Evolutionary conservation across 2,797 vertebrate species (phyloP), one percentile per base, ranked within the genome.

Genomic region (Mus caroli): DNA sequence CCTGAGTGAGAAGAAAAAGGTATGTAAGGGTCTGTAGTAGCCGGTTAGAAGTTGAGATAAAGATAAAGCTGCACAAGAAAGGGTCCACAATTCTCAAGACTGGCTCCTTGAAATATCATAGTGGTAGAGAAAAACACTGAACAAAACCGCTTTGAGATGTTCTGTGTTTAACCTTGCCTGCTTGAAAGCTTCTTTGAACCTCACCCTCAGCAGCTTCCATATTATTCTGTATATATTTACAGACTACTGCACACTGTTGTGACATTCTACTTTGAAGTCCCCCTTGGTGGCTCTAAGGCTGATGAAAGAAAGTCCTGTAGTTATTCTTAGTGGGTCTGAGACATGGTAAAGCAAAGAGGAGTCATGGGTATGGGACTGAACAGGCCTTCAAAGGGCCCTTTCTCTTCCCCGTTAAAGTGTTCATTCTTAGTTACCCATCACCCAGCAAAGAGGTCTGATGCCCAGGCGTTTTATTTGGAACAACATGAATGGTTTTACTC

Each of bases 201-300:
- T 60, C 88, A 92, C 64, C 77, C 82, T 83, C 84, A 90, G 82
- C 24, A 64, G 54, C 90, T 83, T 97, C 90, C 92, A 97, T 92
- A 83, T 71, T 88, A 94, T 91, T 91, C 92, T 88, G 82, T 86
- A 80, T 97, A 13, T 97, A 88, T 82, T 96, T 97, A 88, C 75
- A 96, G 95, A 91, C 69, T n/a, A 77, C 90, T 86, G 94, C 88
- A 50, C 60, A 34, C 90, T 54, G 91, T 92, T 94, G 86, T 50
- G 86, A 96, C 96, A 91, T 89, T 93, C 93, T 88, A 50, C 97
- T 97, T 98, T 98, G 97, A 98, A 97, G 96, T 97, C 56, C 83
- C 64, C 75, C 82, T 97, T 82, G 56, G 82, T 56, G 85, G 62
- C 40, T 10, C 50, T 64, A 9, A 64, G n/a, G 31, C 82, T 90